Percentiles rank a stretch among this genome's conserved stretches.
Evolutionary conservation across 2,888 invertebrate genomes (phyloP).

Genomic region (Synanthedon andrenaeformis): DNA sequence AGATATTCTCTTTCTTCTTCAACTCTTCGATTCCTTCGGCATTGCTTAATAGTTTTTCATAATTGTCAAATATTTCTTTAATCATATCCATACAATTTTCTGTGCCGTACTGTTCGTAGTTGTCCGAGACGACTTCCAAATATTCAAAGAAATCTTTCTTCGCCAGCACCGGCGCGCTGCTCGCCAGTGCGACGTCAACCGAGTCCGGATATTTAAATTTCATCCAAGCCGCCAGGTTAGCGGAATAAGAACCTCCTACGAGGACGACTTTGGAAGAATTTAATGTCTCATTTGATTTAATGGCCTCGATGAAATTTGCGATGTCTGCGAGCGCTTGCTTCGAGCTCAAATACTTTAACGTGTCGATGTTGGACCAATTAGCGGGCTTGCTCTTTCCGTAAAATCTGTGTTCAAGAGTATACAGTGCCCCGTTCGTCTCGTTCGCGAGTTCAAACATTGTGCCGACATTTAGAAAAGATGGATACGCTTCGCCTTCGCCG

Average conservation of each 20-base stretch:
- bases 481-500: constrained; percentile 38
- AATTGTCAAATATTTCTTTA: constrained; percentile 27
- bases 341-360: constrained; percentile 40
- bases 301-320: constrained; percentile 27
- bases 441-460: constrained; percentile 42
- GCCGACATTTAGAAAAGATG: constrained; percentile 34
- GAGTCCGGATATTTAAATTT: constrained; percentile 42
- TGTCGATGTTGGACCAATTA: constrained; percentile 24
- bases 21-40: constrained; percentile 30
- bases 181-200: constrained; percentile 48
- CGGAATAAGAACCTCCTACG: constrained; percentile 53
- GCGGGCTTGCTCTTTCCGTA: constrained; percentile 52
- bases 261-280: constrained; percentile 43
- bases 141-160: constrained; percentile 53
- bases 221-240: constrained; percentile 58
- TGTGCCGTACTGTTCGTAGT: constrained; percentile 42
- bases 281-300: constrained; percentile 28
- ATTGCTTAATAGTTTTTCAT: constrained; percentile 30
- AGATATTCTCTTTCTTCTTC: constrained; percentile 45
- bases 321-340: constrained; percentile 50
- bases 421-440: constrained; percentile 53
- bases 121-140: constrained; percentile 43
- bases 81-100: constrained; percentile 33
- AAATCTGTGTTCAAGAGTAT: constrained; percentile 47
- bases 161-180: constrained; percentile 53